These are phyloP conservation scores for Micrasema minimum DNA, from an alignment of 1,140 invertebrate genomes.

Conservation along the genomic window DNA sequence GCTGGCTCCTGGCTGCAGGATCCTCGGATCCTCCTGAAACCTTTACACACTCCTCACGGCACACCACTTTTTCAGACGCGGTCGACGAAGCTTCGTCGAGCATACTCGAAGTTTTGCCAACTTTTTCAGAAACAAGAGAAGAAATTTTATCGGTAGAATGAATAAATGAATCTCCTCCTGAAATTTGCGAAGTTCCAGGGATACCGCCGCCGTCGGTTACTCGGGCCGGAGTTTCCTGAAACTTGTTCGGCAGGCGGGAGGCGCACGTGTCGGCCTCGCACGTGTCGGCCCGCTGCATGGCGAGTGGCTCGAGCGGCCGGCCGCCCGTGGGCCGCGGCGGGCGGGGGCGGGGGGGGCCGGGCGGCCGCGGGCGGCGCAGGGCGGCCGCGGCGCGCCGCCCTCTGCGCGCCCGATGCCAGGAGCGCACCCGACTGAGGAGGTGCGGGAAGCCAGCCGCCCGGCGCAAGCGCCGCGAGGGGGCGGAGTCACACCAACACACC, in stretches of 20 bases:
- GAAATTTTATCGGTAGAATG: neutral
- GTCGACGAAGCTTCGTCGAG: conserved; percentile 13
- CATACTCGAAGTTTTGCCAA: neutral
- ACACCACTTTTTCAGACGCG: conserved; percentile 22
- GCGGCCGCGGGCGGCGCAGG: conserved; percentile 32
- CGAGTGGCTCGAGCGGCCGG: conserved; percentile 28
- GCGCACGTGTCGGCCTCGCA: conserved; percentile 40
- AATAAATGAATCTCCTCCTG: neutral
- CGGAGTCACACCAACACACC: conserved; percentile 1
- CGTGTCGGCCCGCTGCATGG: conserved; percentile 48
- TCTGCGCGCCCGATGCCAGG: conserved; percentile 44
- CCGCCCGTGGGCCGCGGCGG: conserved; percentile 9
- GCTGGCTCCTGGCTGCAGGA: neutral
- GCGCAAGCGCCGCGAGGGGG: conserved; percentile 14
- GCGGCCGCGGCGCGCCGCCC: conserved; percentile 39
- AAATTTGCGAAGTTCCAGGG: neutral
- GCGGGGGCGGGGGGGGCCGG: conserved; percentile 6
- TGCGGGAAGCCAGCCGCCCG: neutral
- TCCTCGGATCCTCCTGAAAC: conserved; percentile 8
- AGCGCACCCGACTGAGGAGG: conserved; percentile 25
- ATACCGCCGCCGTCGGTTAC: conserved; percentile 9
- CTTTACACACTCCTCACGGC: conserved; percentile 29
- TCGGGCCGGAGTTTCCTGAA: conserved; percentile 25
- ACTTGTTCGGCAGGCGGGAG: conserved; percentile 32
- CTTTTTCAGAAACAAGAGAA: conserved; percentile 8